phyloP scores from a whole-genome alignment of 1,140 invertebrate genomes.

The Calycopis cecrops region DNA sequence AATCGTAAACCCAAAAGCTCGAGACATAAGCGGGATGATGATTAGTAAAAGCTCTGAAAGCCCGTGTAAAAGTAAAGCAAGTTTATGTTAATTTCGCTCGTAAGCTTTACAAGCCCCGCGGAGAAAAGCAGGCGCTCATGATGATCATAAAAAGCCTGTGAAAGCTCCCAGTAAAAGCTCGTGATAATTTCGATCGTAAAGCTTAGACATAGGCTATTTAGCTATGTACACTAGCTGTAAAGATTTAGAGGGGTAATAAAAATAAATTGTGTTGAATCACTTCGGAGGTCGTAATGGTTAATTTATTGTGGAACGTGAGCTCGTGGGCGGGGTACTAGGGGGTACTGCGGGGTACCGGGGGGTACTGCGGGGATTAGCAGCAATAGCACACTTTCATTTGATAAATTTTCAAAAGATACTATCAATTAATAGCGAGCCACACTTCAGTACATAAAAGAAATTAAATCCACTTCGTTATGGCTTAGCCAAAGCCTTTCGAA shows the following conservation, averaged over 20 bases:
- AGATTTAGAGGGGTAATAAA: conserved; percentile 8
- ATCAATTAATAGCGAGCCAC: background rate
- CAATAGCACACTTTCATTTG: background rate
- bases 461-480: background rate
- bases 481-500: background rate
- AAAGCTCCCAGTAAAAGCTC: conserved; percentile 2
- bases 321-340: background rate
- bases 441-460: background rate
- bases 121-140: too few relatives aligned
- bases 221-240: conserved; percentile 3
- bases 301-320: conserved; percentile 8
- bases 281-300: conserved; percentile 4
- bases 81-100: too few relatives aligned
- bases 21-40: too few relatives aligned
- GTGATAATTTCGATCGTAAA: conserved; percentile 5
- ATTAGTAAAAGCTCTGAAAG: too few relatives aligned
- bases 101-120: too few relatives aligned
- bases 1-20: too few relatives aligned
- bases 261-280: conserved; percentile 12
- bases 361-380: background rate
- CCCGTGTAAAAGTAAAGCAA: too few relatives aligned
- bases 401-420: background rate
- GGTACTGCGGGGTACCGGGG: too few relatives aligned
- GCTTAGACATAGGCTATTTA: conserved; percentile 6
- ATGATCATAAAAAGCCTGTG: background rate